Conservation (phyloP, 2,113 vertebrate genomes). For the Oryzias celebensis region DNA sequence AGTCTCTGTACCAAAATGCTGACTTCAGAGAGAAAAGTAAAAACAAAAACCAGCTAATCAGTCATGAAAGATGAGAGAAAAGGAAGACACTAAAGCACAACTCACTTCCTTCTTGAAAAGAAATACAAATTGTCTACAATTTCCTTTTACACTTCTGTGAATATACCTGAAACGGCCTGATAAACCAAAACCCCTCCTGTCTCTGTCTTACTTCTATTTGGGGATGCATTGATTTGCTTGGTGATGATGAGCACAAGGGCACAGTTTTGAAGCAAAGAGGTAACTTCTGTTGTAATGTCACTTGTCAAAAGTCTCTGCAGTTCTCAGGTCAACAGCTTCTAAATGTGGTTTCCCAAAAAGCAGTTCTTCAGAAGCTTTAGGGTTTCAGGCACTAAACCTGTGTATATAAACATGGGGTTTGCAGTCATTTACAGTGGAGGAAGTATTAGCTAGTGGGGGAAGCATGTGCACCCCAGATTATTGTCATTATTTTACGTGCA, state of each 20-base stretch:
- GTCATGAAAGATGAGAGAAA: neutral
- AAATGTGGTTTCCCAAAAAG: no score
- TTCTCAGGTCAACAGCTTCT: no score
- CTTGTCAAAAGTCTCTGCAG: no score
- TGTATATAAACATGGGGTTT: constrained; percentile 54
- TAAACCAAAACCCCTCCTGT: neutral
- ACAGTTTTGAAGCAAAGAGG: no score
- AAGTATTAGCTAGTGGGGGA: constrained; percentile 70
- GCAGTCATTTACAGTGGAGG: constrained; percentile 56
- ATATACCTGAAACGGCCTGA: neutral
- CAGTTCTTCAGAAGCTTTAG: no score
- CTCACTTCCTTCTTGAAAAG: neutral
- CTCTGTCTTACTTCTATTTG: neutral
- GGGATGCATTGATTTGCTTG: no score
- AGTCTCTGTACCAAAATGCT: constrained; percentile 51
- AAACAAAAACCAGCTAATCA: neutral
- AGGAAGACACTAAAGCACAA: neutral
- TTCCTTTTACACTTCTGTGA: neutral
- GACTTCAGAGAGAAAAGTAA: constrained; percentile 26
- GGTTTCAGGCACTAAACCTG: no score
- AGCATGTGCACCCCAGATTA: constrained; percentile 73
- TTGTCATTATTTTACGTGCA: constrained; percentile 72
- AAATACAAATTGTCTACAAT: neutral
- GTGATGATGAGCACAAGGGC: no score
- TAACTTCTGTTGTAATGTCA: no score